These are phyloP conservation scores for Phaedon cochleariae DNA, from an alignment of 2,888 invertebrate genomes.

Conservation along the genomic window DNA sequence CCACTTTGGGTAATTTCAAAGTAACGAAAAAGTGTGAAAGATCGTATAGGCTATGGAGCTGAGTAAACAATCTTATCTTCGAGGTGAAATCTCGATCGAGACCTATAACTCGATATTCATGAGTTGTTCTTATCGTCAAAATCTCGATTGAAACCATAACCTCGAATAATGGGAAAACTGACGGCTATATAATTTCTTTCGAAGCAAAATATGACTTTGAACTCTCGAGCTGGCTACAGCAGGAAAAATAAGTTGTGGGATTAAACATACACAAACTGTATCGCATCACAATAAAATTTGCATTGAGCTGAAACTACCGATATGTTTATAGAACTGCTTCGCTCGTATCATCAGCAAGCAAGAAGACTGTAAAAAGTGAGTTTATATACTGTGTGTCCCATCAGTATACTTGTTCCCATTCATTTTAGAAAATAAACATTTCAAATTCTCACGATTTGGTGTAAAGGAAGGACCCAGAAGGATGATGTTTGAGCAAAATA, in stretches of 20 bases:
- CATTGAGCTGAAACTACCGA: slow-evolving; percentile 6
- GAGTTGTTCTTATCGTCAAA: slow-evolving; percentile 23
- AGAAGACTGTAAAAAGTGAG: too few species aligned
- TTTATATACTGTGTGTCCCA: too few species aligned
- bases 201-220: slow-evolving; percentile 25
- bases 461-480: too few species aligned
- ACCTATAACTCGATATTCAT: slow-evolving; percentile 21
- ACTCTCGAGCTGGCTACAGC: slow-evolving; percentile 31
- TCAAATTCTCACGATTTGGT: too few species aligned
- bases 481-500: too few species aligned
- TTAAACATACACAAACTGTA: slow-evolving; percentile 22
- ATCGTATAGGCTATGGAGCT: neutral
- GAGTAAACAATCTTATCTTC: slow-evolving; percentile 11
- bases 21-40: too few species aligned
- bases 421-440: too few species aligned
- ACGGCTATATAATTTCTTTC: slow-evolving; percentile 18
- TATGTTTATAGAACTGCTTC: neutral
- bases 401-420: too few species aligned
- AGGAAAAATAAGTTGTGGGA: slow-evolving; percentile 37
- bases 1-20: too few species aligned
- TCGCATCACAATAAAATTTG: slow-evolving; percentile 1
- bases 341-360: too few species aligned
- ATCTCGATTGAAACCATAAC: slow-evolving; percentile 20
- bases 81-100: slow-evolving; percentile 14
- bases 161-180: slow-evolving; percentile 8